Base-by-base conservation (phyloP, 1,140 invertebrate genomes). In the Aphaenogaster rudis region DNA sequence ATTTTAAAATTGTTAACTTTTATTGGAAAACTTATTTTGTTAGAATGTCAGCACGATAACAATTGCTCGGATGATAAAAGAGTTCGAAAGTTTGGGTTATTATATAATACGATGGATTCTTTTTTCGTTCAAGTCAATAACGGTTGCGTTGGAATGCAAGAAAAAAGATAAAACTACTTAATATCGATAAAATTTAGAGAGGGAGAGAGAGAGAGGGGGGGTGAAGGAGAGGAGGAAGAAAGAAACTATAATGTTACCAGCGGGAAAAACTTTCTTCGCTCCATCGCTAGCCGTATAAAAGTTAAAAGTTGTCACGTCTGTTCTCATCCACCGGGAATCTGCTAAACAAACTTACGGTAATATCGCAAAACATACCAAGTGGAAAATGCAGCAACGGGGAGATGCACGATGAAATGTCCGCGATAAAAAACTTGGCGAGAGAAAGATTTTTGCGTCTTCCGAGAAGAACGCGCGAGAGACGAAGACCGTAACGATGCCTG, bases 251-350 rank as follows among this genome's bases (percentile, higher is more conserved):
- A 59, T 15, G 13, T 45, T 42, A 59, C 54, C 42, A 57, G 39
- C 42, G 9, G 17, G n/a, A 45, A 61, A 74, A 82, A 61, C 28
- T 74, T 54, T 48, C 42, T 82, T 74, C n/a, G 54, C 50, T 42
- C 33, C 52, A 33, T 82, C 28, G 54, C 17, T 33, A 45, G 17
- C 21, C 13, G 2, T 82, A 59, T 48, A 82, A 82, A 82, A 82
- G 80, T 82, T 74, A 45, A 82, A 82, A 74, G 54, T 82, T 61
- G 67, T 74, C 69, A 82, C 80, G 54, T 82, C 28, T 72, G 17
- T 82, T 82, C 45, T 17, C 45, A 52, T 74, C 39, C 54, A 61
- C 67, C 21, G 39, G 21, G 42, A 54, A 42, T 74, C 54, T 61
- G 28, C 52, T 54, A 61, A 82, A 52, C 52, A 82, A 82, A 74